Evolutionary conservation across 2,888 invertebrate species (phyloP).

Genomic region (Phengaris alcon): DNA sequence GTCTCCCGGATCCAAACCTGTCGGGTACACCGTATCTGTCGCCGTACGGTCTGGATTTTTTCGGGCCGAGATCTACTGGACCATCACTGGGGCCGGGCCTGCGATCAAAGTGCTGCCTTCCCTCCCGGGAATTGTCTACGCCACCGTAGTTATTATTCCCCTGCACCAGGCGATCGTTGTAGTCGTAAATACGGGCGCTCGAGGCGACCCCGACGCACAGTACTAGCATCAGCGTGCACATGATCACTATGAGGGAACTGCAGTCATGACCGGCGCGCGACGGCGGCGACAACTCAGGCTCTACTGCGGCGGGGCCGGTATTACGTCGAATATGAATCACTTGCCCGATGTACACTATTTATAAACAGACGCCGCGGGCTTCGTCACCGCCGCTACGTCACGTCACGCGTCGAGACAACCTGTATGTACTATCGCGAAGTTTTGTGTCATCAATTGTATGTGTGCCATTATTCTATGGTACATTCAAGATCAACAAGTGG

Average conservation of each 20-base stretch:
- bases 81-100: background rate
- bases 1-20: background rate
- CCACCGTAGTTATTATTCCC: background rate
- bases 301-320: background rate
- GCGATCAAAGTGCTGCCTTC: background rate
- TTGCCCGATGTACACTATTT: conserved; percentile 1
- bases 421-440: background rate
- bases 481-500: background rate
- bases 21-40: background rate
- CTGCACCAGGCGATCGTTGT: background rate
- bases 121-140: background rate
- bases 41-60: background rate
- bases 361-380: background rate
- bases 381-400: background rate
- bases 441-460: background rate
- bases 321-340: conserved; percentile 5
- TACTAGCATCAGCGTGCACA: background rate
- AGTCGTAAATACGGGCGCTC: background rate
- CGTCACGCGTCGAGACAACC: background rate
- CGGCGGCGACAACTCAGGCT: background rate
- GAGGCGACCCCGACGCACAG: conserved; percentile 6
- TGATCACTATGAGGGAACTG: background rate
- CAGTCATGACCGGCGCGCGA: background rate
- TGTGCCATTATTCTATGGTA: background rate
- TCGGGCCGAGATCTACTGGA: background rate